Evolutionary conservation across 2,888 invertebrate genomes (phyloP).

Genomic region (Atrina japonica): DNA sequence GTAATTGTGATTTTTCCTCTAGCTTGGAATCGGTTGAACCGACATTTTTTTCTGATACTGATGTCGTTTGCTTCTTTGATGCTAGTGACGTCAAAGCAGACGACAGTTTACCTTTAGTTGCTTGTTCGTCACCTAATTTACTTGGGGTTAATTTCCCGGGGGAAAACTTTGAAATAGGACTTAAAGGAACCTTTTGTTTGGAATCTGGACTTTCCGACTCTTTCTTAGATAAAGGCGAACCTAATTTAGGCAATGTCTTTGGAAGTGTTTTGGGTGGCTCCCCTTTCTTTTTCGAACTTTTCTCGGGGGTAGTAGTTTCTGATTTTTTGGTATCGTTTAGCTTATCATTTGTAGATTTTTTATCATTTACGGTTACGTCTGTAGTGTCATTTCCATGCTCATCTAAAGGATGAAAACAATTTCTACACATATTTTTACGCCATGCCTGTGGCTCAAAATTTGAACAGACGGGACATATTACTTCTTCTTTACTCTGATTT

Average conservation of each 20-base stretch:
- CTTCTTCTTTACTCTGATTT: constrained; percentile 34
- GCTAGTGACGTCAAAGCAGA: background rate
- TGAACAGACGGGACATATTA: constrained; percentile 61
- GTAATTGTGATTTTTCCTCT: background rate
- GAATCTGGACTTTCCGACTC: constrained; percentile 11
- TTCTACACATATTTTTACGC: constrained; percentile 80
- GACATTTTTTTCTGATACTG: constrained; percentile 13
- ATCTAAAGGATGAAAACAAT: constrained; percentile 77
- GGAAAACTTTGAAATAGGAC: background rate
- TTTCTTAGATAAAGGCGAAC: constrained; percentile 1
- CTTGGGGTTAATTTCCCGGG: background rate
- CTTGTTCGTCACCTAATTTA: constrained; percentile 4
- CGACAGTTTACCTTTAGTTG: constrained; percentile 24
- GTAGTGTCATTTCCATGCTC: constrained; percentile 63
- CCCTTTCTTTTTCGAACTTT: constrained; percentile 30
- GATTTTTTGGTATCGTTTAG: constrained; percentile 43
- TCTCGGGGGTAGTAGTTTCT: constrained; percentile 23
- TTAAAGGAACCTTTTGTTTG: constrained; percentile 5
- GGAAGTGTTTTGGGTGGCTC: constrained; percentile 29
- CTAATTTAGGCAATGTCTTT: background rate
- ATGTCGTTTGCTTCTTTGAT: no score
- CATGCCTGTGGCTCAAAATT: constrained; percentile 81
- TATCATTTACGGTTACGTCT: constrained; percentile 29
- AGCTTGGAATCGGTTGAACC: constrained; percentile 15
- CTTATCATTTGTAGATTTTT: constrained; percentile 28